Conservation (phyloP, 2,888 invertebrate species). For the Nephrotoma flavescens region DNA sequence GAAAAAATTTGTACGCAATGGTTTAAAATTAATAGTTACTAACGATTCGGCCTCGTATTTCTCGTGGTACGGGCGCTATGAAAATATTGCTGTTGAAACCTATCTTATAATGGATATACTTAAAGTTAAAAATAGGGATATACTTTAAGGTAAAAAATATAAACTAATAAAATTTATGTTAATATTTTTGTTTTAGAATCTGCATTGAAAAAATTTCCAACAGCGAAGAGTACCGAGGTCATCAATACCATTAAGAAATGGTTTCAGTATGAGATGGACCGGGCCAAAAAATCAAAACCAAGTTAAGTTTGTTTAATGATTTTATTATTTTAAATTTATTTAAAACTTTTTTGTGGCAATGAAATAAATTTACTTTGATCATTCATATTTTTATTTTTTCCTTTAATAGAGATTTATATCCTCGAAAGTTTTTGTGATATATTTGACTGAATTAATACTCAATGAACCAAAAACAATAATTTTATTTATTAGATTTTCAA, state of each 20-base stretch:
- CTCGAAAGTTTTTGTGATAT: too few relatives aligned
- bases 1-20: background rate
- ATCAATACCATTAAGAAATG: background rate
- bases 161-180: background rate
- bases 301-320: too few relatives aligned
- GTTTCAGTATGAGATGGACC: background rate
- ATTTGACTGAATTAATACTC: too few relatives aligned
- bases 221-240: background rate
- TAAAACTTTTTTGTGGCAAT: too few relatives aligned
- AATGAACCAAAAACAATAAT: too few relatives aligned
- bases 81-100: background rate
- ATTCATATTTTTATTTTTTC: too few relatives aligned
- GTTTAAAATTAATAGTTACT: background rate
- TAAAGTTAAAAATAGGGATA: background rate
- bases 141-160: background rate
- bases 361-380: too few relatives aligned
- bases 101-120: background rate
- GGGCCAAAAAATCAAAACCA: too few relatives aligned
- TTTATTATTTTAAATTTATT: too few relatives aligned
- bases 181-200: background rate
- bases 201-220: background rate
- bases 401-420: too few relatives aligned
- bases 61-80: background rate
- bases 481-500: too few relatives aligned
- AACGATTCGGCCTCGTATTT: background rate